These are phyloP conservation scores for Psylliodes chrysocephalus DNA, from an alignment of 2,888 invertebrate species.

Conservation along the genomic window DNA sequence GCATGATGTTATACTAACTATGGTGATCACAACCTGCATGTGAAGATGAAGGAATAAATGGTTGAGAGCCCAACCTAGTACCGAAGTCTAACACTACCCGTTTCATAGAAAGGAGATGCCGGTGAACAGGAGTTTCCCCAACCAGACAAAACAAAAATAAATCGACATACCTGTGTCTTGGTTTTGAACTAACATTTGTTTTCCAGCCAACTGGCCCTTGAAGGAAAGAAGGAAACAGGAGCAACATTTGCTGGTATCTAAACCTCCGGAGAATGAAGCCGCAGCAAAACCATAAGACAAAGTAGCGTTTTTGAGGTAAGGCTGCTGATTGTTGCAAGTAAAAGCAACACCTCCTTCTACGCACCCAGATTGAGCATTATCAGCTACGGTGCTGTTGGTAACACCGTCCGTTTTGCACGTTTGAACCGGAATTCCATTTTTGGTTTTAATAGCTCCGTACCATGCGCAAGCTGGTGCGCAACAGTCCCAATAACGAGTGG, in stretches of 20 bases:
- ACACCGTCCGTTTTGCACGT: conserved; percentile 25
- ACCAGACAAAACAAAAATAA: neutral
- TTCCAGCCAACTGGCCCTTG: conserved; percentile 36
- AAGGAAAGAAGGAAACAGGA: conserved; percentile 38
- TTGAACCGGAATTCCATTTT: conserved; percentile 19
- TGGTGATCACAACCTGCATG: too few relatives aligned
- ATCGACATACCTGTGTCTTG: conserved; percentile 42
- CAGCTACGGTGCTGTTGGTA: conserved; percentile 8
- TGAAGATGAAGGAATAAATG: too few relatives aligned
- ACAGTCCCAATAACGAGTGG: conserved; percentile 45
- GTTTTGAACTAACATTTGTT: conserved; percentile 39
- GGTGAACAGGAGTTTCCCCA: too few relatives aligned
- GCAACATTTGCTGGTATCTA: conserved; percentile 38
- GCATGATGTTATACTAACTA: too few relatives aligned
- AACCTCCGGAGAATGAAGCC: conserved; percentile 41
- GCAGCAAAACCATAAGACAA: conserved; percentile 42
- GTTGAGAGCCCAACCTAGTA: too few relatives aligned
- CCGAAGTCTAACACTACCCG: too few relatives aligned
- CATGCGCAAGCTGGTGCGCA: conserved; percentile 39
- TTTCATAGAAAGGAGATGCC: too few relatives aligned
- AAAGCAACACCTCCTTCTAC: conserved; percentile 18
- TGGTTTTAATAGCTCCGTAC: conserved; percentile 11
- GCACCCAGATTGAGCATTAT: conserved; percentile 25
- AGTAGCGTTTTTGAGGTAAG: conserved; percentile 39
- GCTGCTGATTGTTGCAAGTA: conserved; percentile 37